Conservation (phyloP, 2,113 vertebrate species). For the Ibidorhyncha struthersii region DNA sequence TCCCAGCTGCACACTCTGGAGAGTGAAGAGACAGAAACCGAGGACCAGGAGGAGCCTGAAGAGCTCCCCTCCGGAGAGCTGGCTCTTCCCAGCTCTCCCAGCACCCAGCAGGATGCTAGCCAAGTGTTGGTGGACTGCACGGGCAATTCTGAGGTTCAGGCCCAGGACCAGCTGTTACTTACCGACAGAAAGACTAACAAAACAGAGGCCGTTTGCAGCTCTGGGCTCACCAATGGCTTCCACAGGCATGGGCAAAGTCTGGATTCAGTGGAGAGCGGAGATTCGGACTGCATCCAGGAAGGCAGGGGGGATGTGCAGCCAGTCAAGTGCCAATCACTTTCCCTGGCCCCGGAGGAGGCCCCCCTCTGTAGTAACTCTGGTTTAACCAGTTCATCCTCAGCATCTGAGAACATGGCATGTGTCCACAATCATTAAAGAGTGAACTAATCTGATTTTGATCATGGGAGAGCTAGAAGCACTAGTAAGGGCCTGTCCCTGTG, state of each 20-base stretch:
- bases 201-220: conserved; percentile 16
- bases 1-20: conserved; percentile 64
- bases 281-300: conserved; percentile 43
- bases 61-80: neutral
- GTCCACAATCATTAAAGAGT: conserved; percentile 68
- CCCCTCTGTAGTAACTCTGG: conserved; percentile 72
- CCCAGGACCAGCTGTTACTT: neutral
- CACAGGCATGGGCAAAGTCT: conserved; percentile 60
- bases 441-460: neutral
- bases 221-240: conserved; percentile 82
- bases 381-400: conserved; percentile 81
- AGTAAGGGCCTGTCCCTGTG: neutral
- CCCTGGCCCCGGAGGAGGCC: neutral
- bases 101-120: neutral
- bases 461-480: conserved; percentile 23
- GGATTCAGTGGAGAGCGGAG: conserved; percentile 70
- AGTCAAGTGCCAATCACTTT: conserved; percentile 61
- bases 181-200: neutral
- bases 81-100: neutral
- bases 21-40: neutral
- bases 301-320: conserved; percentile 46
- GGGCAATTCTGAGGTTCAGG: neutral
- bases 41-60: neutral
- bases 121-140: neutral
- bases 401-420: conserved; percentile 72